Base-by-base conservation (phyloP, 2,113 vertebrate genomes). In the Alligator mississippiensis region DNA sequence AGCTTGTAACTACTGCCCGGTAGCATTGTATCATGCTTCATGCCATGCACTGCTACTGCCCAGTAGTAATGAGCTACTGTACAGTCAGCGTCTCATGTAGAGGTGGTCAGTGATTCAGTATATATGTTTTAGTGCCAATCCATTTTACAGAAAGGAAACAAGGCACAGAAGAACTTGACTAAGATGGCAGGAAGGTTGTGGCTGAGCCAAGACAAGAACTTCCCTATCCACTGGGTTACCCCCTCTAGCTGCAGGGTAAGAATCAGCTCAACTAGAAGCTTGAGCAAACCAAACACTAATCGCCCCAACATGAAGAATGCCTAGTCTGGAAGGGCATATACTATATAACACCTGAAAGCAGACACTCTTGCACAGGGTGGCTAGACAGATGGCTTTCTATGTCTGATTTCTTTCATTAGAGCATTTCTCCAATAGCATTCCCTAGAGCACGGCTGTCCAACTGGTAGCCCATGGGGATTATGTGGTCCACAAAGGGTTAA, bases 321-420 rank as follows among this genome's bases (percentile, higher is more conserved):
- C 38, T 38, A 11, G 17, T 74, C 47, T 74, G 24, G 21, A 21
- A 4, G 30, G 34, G 34, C 34, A 74, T 14, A 38, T 74, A 47
- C 6, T 22, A 72, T 11, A 72, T 47, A 72, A 38, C 38, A 19
- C 11, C 21, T 72, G 68, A 34, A 22, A 72, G 24, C 34, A 34
- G 38, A 38, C 68, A 72, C 34, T 24, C 19, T 19, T 72, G 68
- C 30, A 70, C 34, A 21, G 68, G 30, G n/a, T 38, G 30, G 30
- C 30, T 22, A 72, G 68, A 11, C 21, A 72, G 21, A 72, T 72
- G 30, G 30, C 30, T 47, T 47, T 47, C 47, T 47, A 47, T 85
- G 94, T 87, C 82, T 92, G 30, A 16, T 47, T 75, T 93, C 28
- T 85, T 84, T 92, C 80, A 87, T 93, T 89, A 64, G 57, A 80